phyloP scores from a whole-genome alignment of 2,797 vertebrate genomes.

The Stomatorhinus walkeri region DNA sequence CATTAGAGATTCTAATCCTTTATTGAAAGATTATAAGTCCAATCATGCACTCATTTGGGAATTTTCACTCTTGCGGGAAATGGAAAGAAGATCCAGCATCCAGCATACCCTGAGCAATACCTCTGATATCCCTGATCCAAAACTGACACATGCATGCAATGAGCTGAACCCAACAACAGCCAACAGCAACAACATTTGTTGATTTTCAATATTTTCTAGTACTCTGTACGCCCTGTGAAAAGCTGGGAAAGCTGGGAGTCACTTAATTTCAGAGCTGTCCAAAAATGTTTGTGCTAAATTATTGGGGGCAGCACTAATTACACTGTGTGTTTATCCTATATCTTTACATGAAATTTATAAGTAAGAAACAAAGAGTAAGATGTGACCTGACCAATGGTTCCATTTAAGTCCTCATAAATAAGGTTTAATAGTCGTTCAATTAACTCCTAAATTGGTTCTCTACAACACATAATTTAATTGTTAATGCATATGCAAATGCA shows the following conservation, averaged over 20 bases:
- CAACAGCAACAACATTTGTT: background rate
- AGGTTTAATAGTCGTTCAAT: constrained; percentile 51
- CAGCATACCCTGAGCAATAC: background rate
- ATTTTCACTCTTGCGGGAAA: background rate
- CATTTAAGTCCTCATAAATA: constrained; percentile 55
- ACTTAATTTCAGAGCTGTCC: background rate
- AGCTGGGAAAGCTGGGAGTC: background rate
- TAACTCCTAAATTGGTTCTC: constrained; percentile 60
- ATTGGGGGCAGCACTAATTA: background rate
- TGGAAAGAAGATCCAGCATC: background rate
- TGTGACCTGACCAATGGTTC: constrained; percentile 13
- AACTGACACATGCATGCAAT: background rate
- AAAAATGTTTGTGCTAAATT: background rate
- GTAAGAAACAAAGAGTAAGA: background rate
- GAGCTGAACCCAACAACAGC: background rate
- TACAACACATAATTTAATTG: constrained; percentile 48
- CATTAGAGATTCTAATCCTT: constrained; percentile 29
- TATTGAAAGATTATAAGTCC: constrained; percentile 31
- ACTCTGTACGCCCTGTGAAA: background rate
- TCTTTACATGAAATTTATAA: background rate
- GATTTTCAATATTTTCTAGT: background rate
- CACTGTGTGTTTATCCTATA: background rate
- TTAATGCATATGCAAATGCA: constrained; percentile 55
- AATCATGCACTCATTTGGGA: constrained; percentile 11
- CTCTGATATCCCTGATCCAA: background rate